Conservation (phyloP, 2,113 vertebrate genomes). For the Alligator mississippiensis region DNA sequence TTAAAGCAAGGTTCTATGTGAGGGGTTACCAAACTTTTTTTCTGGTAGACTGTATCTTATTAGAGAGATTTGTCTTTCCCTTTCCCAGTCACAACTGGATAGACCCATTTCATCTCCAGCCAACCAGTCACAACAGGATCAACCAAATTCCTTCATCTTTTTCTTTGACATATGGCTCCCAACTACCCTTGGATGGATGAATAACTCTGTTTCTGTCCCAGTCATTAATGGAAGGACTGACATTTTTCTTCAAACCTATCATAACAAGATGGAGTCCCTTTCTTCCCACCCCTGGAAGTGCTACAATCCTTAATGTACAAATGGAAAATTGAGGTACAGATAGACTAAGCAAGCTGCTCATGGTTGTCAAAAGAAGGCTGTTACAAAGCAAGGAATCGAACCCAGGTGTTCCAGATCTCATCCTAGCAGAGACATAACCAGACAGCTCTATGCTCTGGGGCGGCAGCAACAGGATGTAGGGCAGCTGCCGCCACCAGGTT, state of each 20-base stretch:
- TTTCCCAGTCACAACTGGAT: not conserved
- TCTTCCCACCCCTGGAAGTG: not conserved
- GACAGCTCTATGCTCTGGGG: not conserved
- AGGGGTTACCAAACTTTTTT: conserved; percentile 30
- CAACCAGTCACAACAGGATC: not conserved
- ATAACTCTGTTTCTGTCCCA: not conserved
- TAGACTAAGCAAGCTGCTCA: not conserved
- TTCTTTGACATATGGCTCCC: conserved; percentile 8
- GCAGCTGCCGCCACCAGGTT: no score
- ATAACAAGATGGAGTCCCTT: not conserved
- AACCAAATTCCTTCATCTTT: not conserved
- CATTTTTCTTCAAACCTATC: not conserved
- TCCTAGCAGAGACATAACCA: no score
- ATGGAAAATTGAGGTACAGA: not conserved
- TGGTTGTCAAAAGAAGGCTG: not conserved
- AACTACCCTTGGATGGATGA: not conserved
- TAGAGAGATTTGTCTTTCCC: conserved; percentile 17
- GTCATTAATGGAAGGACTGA: not conserved
- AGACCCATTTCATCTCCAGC: not conserved
- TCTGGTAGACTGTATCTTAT: not conserved
- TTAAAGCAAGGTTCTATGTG: not conserved
- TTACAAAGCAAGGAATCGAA: not conserved
- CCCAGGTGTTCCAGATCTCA: not conserved
- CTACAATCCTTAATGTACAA: not conserved
- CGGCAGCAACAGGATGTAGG: no score